Base-by-base conservation (phyloP, 2,113 vertebrate genomes). In the Uria aalge region DNA sequence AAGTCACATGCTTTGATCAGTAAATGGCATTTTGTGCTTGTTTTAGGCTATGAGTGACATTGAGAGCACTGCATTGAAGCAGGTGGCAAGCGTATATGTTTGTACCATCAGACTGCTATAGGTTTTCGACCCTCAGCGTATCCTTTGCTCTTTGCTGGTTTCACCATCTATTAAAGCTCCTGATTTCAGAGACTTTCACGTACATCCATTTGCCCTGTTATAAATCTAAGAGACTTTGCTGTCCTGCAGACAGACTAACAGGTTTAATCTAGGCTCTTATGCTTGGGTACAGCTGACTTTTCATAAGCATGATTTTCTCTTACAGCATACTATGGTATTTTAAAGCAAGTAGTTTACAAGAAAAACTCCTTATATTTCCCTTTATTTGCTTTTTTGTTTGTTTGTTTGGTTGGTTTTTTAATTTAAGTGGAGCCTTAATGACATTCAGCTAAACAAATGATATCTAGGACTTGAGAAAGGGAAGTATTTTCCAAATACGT, bases 1-100 rank as follows among this genome's bases (percentile, higher is more conserved):
- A 88, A 96, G 79, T 80, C 11, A 62, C n/a, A 9, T 75, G 10
- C 38, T 96, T 96, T 92, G 93, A 80, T 95, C 43, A 55, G 41
- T 94, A 91, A 92, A 86, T 91, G 73, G 13, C 34, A 57, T 66
- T 92, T 67, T 47, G 45, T 77, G 27, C 41, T 76, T 92, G 85
- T 82, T 83, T 90, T 88, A 69, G 21, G 30, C 64, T 68, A 8
- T 47, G 40, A 84, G 53, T 92, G 48, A 12, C 32, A 18, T 6
- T 72, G 63, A 66, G 74, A 84, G 47, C 34, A 68, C 76, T 80
- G 69, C 87, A 63, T 80, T 57, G 32, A 85, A 84, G 57, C 68
- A 81, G 23, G n/a, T 79, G 38, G 52, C 67, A 88, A 86, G 56
- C 3, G 4, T 26, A 26, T 66, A 5, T 60, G 47, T 55, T n/a